Conservation (phyloP, 1,140 invertebrate genomes). For the Cherax quadricarinatus region DNA sequence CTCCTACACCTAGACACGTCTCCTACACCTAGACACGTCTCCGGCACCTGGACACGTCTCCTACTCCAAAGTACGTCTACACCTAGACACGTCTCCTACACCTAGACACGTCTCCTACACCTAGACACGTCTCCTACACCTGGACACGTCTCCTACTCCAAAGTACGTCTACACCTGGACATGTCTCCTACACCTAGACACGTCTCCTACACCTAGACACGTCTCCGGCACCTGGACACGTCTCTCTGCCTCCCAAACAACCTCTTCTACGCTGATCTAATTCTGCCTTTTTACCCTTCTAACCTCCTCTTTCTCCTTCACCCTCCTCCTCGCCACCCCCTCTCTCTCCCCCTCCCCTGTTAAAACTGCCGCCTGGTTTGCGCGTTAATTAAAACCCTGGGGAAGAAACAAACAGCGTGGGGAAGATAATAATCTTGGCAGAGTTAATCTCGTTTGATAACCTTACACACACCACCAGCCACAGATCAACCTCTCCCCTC, state of each 20-base stretch:
- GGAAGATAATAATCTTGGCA: slow-evolving; percentile 61
- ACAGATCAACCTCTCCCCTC: slow-evolving; percentile 8
- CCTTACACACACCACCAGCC: slow-evolving; percentile 50
- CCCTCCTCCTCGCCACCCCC: neutral
- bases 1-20: too few species aligned
- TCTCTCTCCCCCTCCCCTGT: neutral
- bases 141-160: neutral
- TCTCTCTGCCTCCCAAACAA: neutral
- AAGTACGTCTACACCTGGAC: too few species aligned
- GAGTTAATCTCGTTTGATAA: slow-evolving; percentile 63
- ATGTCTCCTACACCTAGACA: neutral
- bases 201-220: neutral
- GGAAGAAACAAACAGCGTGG: slow-evolving; percentile 63
- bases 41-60: too few species aligned
- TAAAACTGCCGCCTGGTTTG: neutral
- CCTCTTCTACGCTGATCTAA: neutral
- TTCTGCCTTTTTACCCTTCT: neutral
- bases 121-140: too few species aligned
- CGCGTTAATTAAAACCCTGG: slow-evolving; percentile 64
- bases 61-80: too few species aligned
- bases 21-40: too few species aligned
- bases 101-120: too few species aligned
- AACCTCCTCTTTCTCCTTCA: neutral
- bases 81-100: too few species aligned
- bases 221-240: neutral